Evolutionary conservation across 2,888 invertebrate genomes (phyloP), one percentile per base, ranked within the genome.

Genomic region (Villa cingulata): DNA sequence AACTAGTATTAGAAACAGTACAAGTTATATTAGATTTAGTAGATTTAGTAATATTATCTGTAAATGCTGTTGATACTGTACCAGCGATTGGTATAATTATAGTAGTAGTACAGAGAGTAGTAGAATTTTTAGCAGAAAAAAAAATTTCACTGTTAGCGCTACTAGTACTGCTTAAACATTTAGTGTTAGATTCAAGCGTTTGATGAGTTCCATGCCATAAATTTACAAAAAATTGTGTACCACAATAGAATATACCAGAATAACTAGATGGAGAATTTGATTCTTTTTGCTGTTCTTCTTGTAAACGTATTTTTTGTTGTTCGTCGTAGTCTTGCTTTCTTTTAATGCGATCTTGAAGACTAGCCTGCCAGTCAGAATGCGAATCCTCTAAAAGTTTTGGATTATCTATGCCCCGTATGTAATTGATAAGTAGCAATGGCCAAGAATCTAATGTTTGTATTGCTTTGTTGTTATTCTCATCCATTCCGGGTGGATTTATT

Each of bases 401-500:
- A 34, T 53, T 57, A 23, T 63, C 63, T 16, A 59, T 58, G 2
- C 64, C 63, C 56, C 70, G 70, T 43, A 75, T 68, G 51, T 74
- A 74, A 29, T 73, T 72, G 54, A 76, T 73, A 14, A 66, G 70
- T 17, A 65, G 56, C 14, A 78, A 56, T 46, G 83, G 77, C 87
- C 87, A 87, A 43, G 78, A 79, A 45, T 84, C 83, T 37, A 82
- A 78, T 1, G 86, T 86, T 63, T 86, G 86, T 57, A 79, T 79
- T 32, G 85, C 84, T 60, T 85, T 87, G 59, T 74, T 76, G 20
- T 78, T 74, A 2, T 80, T 86, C 52, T 86, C 86, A 55, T 86
- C 86, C 56, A 87, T 86, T 18, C 86, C 81, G 1, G 80, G 78
- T 45, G 83, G 83, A 15, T 80, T 80, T 2, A 80, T 81, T 62